Percentiles rank a stretch among this genome's conserved stretches.
phyloP scores from a whole-genome alignment of 2,888 invertebrate species.

The Trissoscelio sp. region DNA sequence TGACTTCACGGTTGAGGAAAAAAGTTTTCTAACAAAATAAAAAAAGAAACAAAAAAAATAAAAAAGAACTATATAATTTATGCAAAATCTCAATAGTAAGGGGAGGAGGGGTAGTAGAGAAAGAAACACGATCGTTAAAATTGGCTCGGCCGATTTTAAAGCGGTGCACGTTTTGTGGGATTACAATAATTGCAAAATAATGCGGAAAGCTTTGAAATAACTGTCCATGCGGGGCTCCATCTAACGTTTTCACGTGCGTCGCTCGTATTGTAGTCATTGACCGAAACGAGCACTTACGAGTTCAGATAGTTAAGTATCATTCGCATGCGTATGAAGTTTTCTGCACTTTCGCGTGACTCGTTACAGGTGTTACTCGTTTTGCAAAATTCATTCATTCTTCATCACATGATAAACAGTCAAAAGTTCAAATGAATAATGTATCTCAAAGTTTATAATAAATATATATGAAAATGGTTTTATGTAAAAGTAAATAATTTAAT shows the following conservation, averaged over 20 bases:
- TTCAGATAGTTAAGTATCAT: conserved; percentile 50
- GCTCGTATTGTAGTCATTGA: conserved; percentile 62
- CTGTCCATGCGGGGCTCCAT: conserved; percentile 55
- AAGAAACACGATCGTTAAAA: conserved; percentile 32
- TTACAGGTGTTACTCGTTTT: conserved; percentile 4
- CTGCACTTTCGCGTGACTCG: conserved; percentile 34
- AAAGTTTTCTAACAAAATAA: too few relatives aligned
- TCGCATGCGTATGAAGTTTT: conserved; percentile 49
- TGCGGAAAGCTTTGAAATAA: conserved; percentile 59
- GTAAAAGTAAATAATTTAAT: too few relatives aligned
- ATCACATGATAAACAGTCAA: too few relatives aligned
- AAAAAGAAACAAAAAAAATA: too few relatives aligned
- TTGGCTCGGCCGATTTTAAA: conserved; percentile 16
- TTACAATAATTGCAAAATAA: conserved; percentile 57
- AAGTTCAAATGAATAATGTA: too few relatives aligned
- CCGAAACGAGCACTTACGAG: conserved; percentile 65
- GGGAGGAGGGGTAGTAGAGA: too few relatives aligned
- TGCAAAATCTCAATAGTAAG: too few relatives aligned
- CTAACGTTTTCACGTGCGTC: conserved; percentile 58
- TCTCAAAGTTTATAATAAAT: too few relatives aligned
- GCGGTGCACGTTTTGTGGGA: conserved; percentile 41
- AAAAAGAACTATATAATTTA: too few relatives aligned
- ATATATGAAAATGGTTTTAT: too few relatives aligned
- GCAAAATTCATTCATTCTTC: neutral
- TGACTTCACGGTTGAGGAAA: too few relatives aligned